Evolutionary conservation across 23 tunicate species (phyloP), one percentile per base, ranked within the genome.

Genomic region (Corella eumyota): DNA sequence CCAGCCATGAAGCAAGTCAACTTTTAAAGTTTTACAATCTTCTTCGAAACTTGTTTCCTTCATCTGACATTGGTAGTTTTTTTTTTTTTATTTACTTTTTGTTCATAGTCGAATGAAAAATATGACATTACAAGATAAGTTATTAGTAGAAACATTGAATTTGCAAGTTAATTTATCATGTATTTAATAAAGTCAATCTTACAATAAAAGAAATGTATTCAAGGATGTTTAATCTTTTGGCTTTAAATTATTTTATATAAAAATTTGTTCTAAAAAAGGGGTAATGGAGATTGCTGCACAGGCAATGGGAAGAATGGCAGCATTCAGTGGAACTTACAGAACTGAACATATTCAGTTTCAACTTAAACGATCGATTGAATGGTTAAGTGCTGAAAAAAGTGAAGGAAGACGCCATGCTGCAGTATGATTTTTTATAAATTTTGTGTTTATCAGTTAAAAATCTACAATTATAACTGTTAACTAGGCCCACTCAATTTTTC

Each of bases 251-350:
- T 7, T 51, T 19, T 19, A 51, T 15, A 9, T 15, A 40, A 11
- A 11, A 11, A 51, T 25, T 51, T 51, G 57, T 7, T 19, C 6
- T 19, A 11, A 25, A 19, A 32, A 22, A 84, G 94, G 68, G 3
- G 78, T 75, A 5, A 84, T 84, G 94, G 94, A 84, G 67, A 68
- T 84, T 68, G 94, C 83, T 65, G 94, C 94, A 28, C 94, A 84
- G 50, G 94, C 81, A 36, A 58, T 84, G 69, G 94, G 94, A 32
- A 65, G 94, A 30, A 63, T 84, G 45, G 83, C 94, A 28, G 83
- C 83, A 1, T 70, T 70, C 34, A 80, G 83, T 70, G 94, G 94
- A 19, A 72, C 52, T 45, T 55, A 84, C 69, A 75, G 83, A 69
- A 84, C 94, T 32, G 83, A 84, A 32, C 67, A 74, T 56, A 70